A percentile compares a stretch with the other conserved stretches of the same genome.
phyloP scores from a whole-genome alignment of 2,888 invertebrate species.

The Trichopoda pennipes region DNA sequence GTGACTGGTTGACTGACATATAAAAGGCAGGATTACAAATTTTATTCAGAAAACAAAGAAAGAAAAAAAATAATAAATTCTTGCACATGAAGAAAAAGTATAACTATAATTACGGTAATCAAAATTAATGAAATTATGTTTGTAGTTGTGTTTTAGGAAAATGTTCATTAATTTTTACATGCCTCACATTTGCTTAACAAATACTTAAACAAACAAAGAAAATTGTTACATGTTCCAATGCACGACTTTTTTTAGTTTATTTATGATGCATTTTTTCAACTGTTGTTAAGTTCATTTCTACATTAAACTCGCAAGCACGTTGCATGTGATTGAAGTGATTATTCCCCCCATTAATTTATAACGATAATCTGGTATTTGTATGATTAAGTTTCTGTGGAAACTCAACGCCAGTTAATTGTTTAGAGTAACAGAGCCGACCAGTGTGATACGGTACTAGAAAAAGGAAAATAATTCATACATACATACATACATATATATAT shows the following conservation, averaged over 20 bases:
- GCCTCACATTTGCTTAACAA: constrained; percentile 16
- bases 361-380: constrained; percentile 53
- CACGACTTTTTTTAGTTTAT: background rate
- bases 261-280: constrained; percentile 11
- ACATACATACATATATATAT: too few species aligned
- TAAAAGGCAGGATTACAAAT: constrained; percentile 43
- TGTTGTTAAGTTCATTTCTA: constrained; percentile 10
- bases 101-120: constrained; percentile 52
- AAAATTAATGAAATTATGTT: constrained; percentile 60
- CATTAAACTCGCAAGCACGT: constrained; percentile 32
- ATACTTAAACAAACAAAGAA: background rate
- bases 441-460: background rate
- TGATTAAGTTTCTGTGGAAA: constrained; percentile 19
- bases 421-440: constrained; percentile 33
- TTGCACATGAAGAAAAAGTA: background rate
- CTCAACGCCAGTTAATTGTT: background rate
- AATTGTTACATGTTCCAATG: background rate
- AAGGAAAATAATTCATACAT: too few species aligned
- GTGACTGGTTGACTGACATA: constrained; percentile 26
- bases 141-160: constrained; percentile 41
- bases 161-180: constrained; percentile 58
- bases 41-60: constrained; percentile 9
- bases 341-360: constrained; percentile 51
- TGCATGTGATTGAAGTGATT: constrained; percentile 59
- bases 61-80: background rate